A percentile compares a stretch with the other conserved stretches of the same genome.
phyloP scores from a whole-genome alignment of 2,797 vertebrate species.

The Thalassophryne amazonica region DNA sequence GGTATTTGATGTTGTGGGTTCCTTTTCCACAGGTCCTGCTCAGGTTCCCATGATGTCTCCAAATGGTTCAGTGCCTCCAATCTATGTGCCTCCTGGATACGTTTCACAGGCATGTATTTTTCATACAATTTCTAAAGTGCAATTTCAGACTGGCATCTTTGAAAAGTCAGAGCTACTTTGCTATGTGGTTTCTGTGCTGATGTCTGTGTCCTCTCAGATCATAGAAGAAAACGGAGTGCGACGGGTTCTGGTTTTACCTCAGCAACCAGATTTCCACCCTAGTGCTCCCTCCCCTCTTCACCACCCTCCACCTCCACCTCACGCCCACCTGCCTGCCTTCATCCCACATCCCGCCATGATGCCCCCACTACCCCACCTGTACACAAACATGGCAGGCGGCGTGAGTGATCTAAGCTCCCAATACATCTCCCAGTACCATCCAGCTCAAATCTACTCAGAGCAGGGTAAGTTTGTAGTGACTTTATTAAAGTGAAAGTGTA shows the following conservation, averaged over 20 bases:
- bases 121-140: neutral
- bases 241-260: conserved; percentile 96
- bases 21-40: conserved; percentile 88
- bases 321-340: conserved; percentile 91
- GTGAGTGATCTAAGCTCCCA: conserved; percentile 89
- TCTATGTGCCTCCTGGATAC: conserved; percentile 99
- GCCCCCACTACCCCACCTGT: conserved; percentile 88
- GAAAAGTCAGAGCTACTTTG: neutral
- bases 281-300: conserved; percentile 91
- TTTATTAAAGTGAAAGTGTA: no score
- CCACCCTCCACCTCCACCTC: conserved; percentile 87
- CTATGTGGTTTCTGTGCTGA: neutral
- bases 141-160: neutral
- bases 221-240: conserved; percentile 98
- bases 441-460: conserved; percentile 92
- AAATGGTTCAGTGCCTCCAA: conserved; percentile 99
- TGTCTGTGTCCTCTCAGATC: conserved; percentile 74
- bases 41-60: conserved; percentile 99
- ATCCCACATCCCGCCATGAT: conserved; percentile 95
- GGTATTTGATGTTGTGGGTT: conserved; percentile 24
- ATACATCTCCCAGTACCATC: conserved; percentile 95
- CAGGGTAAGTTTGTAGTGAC: conserved; percentile 82
- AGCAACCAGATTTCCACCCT: conserved; percentile 96
- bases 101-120: conserved; percentile 87
- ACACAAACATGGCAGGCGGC: conserved; percentile 86